These are phyloP conservation scores for Caenorhabditis panamensis DNA, from an alignment of 2,888 invertebrate genomes.

Conservation along the genomic window DNA sequence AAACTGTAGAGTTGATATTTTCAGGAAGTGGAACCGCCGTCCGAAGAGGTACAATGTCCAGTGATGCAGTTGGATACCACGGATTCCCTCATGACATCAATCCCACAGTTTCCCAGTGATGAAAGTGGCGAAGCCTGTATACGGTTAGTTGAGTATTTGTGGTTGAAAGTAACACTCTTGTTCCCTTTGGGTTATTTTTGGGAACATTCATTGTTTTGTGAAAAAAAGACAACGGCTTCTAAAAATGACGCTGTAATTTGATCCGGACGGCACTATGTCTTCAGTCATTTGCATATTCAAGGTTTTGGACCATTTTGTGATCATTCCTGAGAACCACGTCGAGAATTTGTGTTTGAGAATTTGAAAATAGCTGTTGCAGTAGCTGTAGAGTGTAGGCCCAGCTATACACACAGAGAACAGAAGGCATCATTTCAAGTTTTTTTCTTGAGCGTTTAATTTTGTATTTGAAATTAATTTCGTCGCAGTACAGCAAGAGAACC, in stretches of 20 bases:
- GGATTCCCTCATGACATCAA: constrained; percentile 50
- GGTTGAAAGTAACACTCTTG: background rate
- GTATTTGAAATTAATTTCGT: background rate
- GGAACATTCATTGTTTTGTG: constrained; percentile 5
- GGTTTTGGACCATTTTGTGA: constrained; percentile 13
- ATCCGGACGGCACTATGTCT: constrained; percentile 16
- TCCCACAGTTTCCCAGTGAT: constrained; percentile 41
- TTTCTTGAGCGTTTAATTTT: background rate
- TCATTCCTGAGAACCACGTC: constrained; percentile 17
- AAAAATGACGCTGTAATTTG: constrained; percentile 23
- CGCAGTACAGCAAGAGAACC: background rate
- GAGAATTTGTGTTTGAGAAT: constrained; percentile 4
- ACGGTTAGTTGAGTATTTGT: constrained; percentile 7
- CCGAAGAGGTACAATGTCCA: constrained; percentile 45
- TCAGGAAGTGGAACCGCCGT: constrained; percentile 27
- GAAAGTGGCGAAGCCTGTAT: constrained; percentile 29
- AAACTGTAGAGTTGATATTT: background rate
- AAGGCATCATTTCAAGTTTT: background rate
- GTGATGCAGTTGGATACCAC: constrained; percentile 52
- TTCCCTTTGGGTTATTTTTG: background rate
- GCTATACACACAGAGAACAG: background rate
- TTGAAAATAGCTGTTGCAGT: background rate
- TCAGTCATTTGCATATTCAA: constrained; percentile 54
- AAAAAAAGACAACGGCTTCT: background rate
- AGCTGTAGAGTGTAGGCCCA: background rate